Evolutionary conservation across 2,113 vertebrate genomes (phyloP).

Genomic region (Pygoscelis antarcticus): DNA sequence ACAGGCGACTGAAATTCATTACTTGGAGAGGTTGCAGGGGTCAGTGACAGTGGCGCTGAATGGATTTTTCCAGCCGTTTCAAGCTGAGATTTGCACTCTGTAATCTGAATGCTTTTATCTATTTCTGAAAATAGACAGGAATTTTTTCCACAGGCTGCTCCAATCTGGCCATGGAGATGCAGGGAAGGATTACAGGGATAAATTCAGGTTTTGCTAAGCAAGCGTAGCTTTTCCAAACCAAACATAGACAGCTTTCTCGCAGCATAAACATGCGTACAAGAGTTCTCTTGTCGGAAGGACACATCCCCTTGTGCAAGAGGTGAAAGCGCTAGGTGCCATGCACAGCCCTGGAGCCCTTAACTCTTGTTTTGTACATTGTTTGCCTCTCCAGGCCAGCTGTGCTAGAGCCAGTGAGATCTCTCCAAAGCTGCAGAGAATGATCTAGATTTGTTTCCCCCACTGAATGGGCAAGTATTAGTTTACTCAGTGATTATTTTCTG

Average conservation of each 20-base stretch:
- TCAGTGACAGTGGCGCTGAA: constrained; percentile 68
- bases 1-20: constrained; percentile 66
- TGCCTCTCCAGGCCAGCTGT: not conserved
- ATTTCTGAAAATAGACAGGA: constrained; percentile 88
- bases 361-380: not conserved
- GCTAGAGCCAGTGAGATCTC: not conserved
- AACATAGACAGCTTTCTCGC: constrained; percentile 49
- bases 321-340: not conserved
- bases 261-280: not conserved
- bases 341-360: not conserved
- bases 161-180: constrained; percentile 78
- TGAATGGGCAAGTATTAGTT: not conserved
- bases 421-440: constrained; percentile 22
- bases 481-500: constrained; percentile 33
- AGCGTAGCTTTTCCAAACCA: constrained; percentile 64
- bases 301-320: not conserved
- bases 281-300: not conserved
- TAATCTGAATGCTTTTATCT: constrained; percentile 87
- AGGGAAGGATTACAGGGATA: constrained; percentile 77
- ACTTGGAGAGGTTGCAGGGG: constrained; percentile 51
- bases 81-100: constrained; percentile 78
- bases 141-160: constrained; percentile 85
- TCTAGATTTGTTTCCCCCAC: not conserved
- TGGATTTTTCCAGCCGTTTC: constrained; percentile 82
- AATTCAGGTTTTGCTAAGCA: constrained; percentile 70